Evolutionary conservation across 2,888 invertebrate genomes (phyloP).

Genomic region (Ochropacha duplaris): DNA sequence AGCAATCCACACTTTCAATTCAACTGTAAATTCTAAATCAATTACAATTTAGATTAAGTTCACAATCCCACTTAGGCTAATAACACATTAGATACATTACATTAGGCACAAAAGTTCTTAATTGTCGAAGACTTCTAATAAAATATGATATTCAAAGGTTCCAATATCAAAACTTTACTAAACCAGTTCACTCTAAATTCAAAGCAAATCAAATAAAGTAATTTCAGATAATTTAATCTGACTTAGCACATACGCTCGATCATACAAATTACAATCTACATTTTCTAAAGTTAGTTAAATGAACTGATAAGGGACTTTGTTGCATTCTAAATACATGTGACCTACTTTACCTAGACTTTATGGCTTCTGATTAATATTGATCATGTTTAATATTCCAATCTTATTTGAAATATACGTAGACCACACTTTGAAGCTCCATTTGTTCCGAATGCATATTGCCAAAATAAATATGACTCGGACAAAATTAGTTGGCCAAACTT

Average conservation of each 20-base stretch:
- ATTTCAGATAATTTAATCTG: background rate
- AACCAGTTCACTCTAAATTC: background rate
- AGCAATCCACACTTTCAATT: no score
- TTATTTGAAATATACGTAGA: background rate
- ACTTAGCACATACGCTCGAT: background rate
- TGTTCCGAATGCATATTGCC: background rate
- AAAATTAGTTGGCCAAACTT: no score
- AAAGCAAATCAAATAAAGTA: background rate
- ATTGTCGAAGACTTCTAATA: no score
- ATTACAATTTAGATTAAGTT: no score
- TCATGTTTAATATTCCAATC: background rate
- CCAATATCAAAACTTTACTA: background rate
- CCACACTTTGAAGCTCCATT: background rate
- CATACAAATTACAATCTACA: background rate
- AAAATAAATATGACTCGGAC: no score
- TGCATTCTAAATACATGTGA: slow-evolving; percentile 3
- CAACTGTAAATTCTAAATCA: no score
- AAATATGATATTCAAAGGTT: no score
- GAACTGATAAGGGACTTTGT: background rate
- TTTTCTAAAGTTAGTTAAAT: background rate
- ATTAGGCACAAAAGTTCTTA: no score
- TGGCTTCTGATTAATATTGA: background rate
- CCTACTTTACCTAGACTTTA: background rate
- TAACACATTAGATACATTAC: no score
- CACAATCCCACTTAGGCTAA: no score